These are phyloP conservation scores for Solea senegalensis DNA, from an alignment of 2,113 vertebrate species.

Conservation along the genomic window DNA sequence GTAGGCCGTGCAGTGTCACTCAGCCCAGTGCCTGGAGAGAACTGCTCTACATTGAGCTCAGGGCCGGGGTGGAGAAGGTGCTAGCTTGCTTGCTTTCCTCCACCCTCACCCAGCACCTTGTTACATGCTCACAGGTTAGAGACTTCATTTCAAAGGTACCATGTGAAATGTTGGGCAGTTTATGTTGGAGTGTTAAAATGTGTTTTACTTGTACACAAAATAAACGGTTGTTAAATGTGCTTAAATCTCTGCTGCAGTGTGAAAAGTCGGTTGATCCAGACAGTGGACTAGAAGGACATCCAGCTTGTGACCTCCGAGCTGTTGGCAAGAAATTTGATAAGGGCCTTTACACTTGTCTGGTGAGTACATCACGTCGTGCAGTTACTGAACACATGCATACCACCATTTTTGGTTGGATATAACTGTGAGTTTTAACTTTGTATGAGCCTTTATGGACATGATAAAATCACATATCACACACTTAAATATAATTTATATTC, in stretches of 20 bases:
- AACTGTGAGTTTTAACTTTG: not conserved
- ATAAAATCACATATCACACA: too few relatives aligned
- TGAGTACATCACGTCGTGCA: slow-evolving; percentile 64
- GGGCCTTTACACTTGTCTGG: slow-evolving; percentile 88
- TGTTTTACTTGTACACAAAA: not conserved
- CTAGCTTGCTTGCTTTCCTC: slow-evolving; percentile 87
- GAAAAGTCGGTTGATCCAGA: slow-evolving; percentile 68
- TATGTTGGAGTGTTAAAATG: not conserved
- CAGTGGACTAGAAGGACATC: slow-evolving; percentile 65
- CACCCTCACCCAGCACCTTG: slow-evolving; percentile 84
- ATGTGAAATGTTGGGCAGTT: not conserved
- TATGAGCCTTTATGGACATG: not conserved
- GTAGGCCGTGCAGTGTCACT: slow-evolving; percentile 86
- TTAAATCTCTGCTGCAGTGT: slow-evolving; percentile 77
- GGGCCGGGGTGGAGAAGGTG: slow-evolving; percentile 87
- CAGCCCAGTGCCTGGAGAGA: slow-evolving; percentile 87
- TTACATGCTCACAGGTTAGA: slow-evolving; percentile 86
- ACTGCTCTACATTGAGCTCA: slow-evolving; percentile 85
- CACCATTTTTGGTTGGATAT: not conserved
- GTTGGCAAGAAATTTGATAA: slow-evolving; percentile 88
- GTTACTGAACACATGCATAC: not conserved
- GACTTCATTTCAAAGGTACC: not conserved
- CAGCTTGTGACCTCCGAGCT: slow-evolving; percentile 85
- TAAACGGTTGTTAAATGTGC: not conserved
- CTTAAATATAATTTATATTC: too few relatives aligned